Conservation (phyloP, 2,888 invertebrate genomes). For the Poecilus cupreus region DNA sequence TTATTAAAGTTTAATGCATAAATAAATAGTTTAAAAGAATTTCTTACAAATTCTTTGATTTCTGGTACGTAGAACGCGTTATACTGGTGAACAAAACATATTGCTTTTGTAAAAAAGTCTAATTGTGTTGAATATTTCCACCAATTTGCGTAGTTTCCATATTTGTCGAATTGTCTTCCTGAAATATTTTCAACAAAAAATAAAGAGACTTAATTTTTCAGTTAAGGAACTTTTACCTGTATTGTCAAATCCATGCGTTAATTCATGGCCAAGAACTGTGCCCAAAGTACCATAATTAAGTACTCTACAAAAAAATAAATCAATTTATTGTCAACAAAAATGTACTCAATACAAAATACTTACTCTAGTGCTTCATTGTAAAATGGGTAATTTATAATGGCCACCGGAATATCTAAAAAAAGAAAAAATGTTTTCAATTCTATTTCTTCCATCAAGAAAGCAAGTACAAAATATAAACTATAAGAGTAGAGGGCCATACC, state of each 20-base stretch:
- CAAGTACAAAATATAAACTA: too few relatives aligned
- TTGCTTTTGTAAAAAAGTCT: constrained; percentile 81
- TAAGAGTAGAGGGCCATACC: too few relatives aligned
- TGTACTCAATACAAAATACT: too few relatives aligned
- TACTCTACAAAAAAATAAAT: neutral
- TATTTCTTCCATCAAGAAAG: too few relatives aligned
- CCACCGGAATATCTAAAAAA: too few relatives aligned
- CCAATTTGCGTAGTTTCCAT: constrained; percentile 87
- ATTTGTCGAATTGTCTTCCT: constrained; percentile 86
- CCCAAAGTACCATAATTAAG: neutral
- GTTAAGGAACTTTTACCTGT: constrained; percentile 68
- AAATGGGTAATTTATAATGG: too few relatives aligned
- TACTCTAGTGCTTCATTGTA: too few relatives aligned
- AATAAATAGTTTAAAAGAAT: neutral
- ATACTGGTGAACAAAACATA: constrained; percentile 89
- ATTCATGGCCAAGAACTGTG: constrained; percentile 66
- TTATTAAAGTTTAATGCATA: neutral
- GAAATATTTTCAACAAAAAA: neutral
- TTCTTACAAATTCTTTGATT: constrained; percentile 76
- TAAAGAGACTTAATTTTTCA: too few relatives aligned
- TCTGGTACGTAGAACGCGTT: constrained; percentile 78
- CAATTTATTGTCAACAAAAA: neutral
- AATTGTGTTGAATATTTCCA: constrained; percentile 84
- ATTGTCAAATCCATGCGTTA: constrained; percentile 78
- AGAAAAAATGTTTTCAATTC: too few relatives aligned